Evolutionary conservation across 2,888 invertebrate species (phyloP).

Genomic region (Stomorhina lunata): DNA sequence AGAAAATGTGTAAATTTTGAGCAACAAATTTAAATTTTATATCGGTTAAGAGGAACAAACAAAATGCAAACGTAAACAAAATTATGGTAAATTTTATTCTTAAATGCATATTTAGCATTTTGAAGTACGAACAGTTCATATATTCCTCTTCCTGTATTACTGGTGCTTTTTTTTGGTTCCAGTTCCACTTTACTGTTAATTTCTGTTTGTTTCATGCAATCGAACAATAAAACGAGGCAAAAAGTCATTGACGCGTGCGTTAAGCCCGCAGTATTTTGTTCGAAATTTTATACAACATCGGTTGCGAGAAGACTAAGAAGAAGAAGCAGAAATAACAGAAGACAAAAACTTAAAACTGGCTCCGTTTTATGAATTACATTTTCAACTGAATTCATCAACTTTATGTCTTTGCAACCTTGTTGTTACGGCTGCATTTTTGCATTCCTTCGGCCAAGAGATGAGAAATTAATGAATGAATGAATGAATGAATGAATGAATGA

Average conservation of each 20-base stretch:
- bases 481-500: constrained; percentile 38
- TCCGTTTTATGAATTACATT: constrained; percentile 59
- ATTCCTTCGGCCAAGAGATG: constrained; percentile 36
- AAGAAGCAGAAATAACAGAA: too few species aligned
- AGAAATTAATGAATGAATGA: constrained; percentile 44
- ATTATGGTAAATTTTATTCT: constrained; percentile 42
- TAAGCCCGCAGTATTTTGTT: constrained; percentile 67
- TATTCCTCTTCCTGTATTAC: constrained; percentile 57
- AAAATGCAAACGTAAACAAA: background rate
- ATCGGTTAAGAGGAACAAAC: constrained; percentile 20
- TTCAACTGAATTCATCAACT: constrained; percentile 57
- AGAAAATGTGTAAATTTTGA: too few species aligned
- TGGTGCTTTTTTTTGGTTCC: constrained; percentile 1
- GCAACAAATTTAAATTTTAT: constrained; percentile 29
- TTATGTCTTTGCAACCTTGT: constrained; percentile 50
- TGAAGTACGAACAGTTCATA: constrained; percentile 43
- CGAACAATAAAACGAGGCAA: constrained; percentile 32
- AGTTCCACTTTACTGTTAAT: background rate
- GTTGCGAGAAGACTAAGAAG: too few species aligned
- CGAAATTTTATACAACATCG: constrained; percentile 18
- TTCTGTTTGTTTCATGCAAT: constrained; percentile 33
- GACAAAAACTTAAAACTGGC: constrained; percentile 22
- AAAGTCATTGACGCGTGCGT: constrained; percentile 66
- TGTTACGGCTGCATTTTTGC: constrained; percentile 15
- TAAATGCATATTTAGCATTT: constrained; percentile 58